These are phyloP conservation scores for Nymphalis urticae DNA, from an alignment of 2,888 invertebrate genomes.

Conservation along the genomic window DNA sequence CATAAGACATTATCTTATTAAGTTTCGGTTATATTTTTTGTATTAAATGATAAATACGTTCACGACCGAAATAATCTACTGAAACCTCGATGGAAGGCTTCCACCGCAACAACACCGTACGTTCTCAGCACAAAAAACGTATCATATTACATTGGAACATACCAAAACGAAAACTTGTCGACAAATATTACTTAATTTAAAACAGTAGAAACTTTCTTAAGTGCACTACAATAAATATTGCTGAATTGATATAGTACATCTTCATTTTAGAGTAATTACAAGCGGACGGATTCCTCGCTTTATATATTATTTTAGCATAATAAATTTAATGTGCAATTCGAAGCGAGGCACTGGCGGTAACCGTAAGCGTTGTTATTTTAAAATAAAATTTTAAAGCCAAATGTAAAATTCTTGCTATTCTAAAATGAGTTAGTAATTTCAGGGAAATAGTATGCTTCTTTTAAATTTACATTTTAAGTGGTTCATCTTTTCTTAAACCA, in stretches of 20 bases:
- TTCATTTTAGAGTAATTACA: constrained; percentile 14
- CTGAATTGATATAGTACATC: neutral
- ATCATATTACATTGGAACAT: constrained; percentile 33
- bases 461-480: constrained; percentile 1
- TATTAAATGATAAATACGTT: neutral
- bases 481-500: neutral
- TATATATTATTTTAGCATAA: constrained; percentile 1
- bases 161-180: constrained; percentile 12
- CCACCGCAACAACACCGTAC: constrained; percentile 34
- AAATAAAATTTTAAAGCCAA: constrained; percentile 6
- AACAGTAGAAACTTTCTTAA: neutral
- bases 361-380: constrained; percentile 1
- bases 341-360: neutral
- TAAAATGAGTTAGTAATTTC: constrained; percentile 7
- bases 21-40: neutral
- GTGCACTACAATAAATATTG: neutral
- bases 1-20: neutral
- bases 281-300: neutral
- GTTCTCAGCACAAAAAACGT: constrained; percentile 33
- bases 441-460: constrained; percentile 15
- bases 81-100: constrained; percentile 38
- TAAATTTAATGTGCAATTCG: constrained; percentile 1
- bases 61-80: constrained; percentile 26
- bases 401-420: neutral
- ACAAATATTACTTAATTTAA: neutral